These are phyloP conservation scores for Pogonocherus hispidulus DNA, from an alignment of 2,888 invertebrate species.

Conservation along the genomic window DNA sequence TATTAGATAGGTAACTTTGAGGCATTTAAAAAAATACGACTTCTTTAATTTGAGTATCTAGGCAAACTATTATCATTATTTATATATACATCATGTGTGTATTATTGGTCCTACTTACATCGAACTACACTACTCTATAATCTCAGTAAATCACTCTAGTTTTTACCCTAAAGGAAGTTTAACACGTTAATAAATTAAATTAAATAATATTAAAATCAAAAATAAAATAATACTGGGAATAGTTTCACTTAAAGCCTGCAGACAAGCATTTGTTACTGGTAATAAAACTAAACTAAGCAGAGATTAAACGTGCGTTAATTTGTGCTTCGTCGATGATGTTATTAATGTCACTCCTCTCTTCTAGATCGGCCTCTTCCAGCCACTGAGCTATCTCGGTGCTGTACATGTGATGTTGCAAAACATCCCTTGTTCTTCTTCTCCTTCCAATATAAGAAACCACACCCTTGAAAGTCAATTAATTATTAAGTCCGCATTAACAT, in stretches of 20 bases:
- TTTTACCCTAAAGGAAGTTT: constrained; percentile 7
- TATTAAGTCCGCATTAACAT: not conserved
- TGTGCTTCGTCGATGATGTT: constrained; percentile 59
- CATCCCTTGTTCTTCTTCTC: constrained; percentile 82
- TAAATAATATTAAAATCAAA: constrained; percentile 10
- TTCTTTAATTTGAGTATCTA: not conserved
- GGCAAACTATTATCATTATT: too few relatives aligned
- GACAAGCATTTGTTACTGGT: constrained; percentile 9
- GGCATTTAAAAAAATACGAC: too few relatives aligned
- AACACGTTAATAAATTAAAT: not conserved
- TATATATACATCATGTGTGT: not conserved
- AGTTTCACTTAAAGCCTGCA: not conserved
- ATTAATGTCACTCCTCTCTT: constrained; percentile 55
- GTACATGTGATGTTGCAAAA: constrained; percentile 84
- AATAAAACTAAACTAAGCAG: constrained; percentile 42
- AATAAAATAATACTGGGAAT: constrained; percentile 19
- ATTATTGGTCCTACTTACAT: constrained; percentile 24
- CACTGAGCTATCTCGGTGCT: constrained; percentile 81
- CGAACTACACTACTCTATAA: constrained; percentile 8
- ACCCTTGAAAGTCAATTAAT: constrained; percentile 62
- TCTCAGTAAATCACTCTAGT: constrained; percentile 15
- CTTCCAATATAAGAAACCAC: constrained; percentile 81
- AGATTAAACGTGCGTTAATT: constrained; percentile 58
- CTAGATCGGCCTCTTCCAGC: constrained; percentile 76
- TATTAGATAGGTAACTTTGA: too few relatives aligned